Base-by-base conservation (phyloP, 2,797 vertebrate species). In the Hippopotamyrus pictus region DNA sequence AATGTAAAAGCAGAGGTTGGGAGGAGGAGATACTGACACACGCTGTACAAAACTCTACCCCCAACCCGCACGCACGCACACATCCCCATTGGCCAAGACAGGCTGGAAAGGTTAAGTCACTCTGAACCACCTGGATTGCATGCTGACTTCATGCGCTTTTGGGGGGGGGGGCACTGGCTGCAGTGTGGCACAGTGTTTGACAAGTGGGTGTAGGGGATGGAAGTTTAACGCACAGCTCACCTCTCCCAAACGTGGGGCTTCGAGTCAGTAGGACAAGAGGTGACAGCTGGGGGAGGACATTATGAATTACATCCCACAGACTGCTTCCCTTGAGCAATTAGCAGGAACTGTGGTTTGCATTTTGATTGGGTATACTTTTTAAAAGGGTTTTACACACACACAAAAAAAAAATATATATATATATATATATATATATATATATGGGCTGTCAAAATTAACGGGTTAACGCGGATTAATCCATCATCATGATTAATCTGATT, bases 1-100 rank as follows among this genome's bases (percentile, higher is more conserved):
- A 97, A 98, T 97, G 96, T 93, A 96, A 97, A 98, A 97, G 96
- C 97, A 97, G 96, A 95, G 86, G 9, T 89, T 48, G 50, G 44
- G 44, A n/a, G 44, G 51, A 17, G 44, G 44, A 94, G 96, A 98
- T 97, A 98, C 97, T 98, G 97, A 97, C 97, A 97, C 94, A 97
- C 96, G 97, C 96, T 97, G 97, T 96, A 98, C 97, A 98, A 93
- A 96, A 95, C 95, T 94, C 92, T 93, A 91, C 93, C 92, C 90
- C 91, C 22, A 65, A 65, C 92, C 93, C 93, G 90, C 88, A 91
- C 89, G 90, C 90, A 89, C 87, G 83, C 90, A 89, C 87, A 69
- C 86, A 53, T 87, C 90, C 91, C 89, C 90, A 90, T 79, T 86
- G 48, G 88, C 29, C 14, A 46, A 73, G 82, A 73, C 57, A 51